Base-by-base conservation (phyloP, 2,797 vertebrate species). In the Falco novaeseelandiae region DNA sequence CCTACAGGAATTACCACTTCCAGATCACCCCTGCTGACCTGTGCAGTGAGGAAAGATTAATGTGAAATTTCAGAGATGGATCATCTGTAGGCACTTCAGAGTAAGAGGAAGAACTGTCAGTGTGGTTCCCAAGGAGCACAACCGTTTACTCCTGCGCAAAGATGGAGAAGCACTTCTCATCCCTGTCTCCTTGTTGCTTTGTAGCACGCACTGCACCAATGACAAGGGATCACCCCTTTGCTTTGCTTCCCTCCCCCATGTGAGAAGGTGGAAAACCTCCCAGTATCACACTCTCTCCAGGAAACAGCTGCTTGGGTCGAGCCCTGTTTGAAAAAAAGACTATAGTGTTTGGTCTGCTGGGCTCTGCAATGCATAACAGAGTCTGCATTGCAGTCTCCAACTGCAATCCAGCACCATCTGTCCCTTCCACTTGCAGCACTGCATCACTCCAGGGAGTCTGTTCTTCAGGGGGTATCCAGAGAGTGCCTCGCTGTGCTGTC, bases 331-430 rank as follows among this genome's bases (percentile, higher is more conserved):
- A 48, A 89, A 67, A 51, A 58, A 86, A 51, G 87, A n/a, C 58
- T 9, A 26, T 26, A 23, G 20, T 51, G 90, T 66, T 88, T 48
- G 84, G 74, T 67, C 36, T 83, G 26, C 14, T 70, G 79, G 72
- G 80, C 87, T 91, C 96, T 94, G 96, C 95, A 96, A 62, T 32
- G 93, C 87, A 83, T 92, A 79, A 59, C 92, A 82, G 80, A 70
- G 74, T 46, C 96, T 94, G 96, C 96, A 96, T 70, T 95, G 96
- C 94, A 97, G 96, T 94, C 80, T 88, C 83, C n/a, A 95, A 36
- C 85, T 86, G 91, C 95, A 94, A 87, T 65, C 80, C 95, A 73
- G 67, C 85, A 91, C 85, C 95, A 38, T 44, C 88, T 78, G 94
- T 86, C 85, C 94, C 61, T 85, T 67, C 69, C 79, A 65, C 82